These are phyloP conservation scores for Ptychoptera contaminata DNA, from an alignment of 2,888 invertebrate species.

Conservation along the genomic window DNA sequence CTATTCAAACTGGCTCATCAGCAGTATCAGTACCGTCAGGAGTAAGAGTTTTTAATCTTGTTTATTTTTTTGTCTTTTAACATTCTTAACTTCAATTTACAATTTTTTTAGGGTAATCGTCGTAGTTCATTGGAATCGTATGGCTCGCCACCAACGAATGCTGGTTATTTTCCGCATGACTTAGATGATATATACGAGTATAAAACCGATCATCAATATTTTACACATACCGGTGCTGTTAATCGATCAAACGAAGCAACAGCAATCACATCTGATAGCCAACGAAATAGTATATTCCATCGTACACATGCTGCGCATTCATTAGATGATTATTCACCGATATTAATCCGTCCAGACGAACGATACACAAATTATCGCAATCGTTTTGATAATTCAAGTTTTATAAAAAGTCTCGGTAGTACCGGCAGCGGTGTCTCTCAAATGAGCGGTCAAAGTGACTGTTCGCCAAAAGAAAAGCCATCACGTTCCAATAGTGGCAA, in stretches of 20 bases:
- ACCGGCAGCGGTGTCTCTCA: slow-evolving; percentile 10
- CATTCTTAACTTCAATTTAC: too few species aligned
- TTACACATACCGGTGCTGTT: slow-evolving; percentile 26
- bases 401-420: slow-evolving; percentile 22
- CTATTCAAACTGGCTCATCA: too few species aligned
- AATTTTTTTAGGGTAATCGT: slow-evolving; percentile 21
- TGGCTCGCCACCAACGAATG: slow-evolving; percentile 19
- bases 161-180: slow-evolving; percentile 29
- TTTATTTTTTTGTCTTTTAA: background rate
- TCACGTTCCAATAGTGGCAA: slow-evolving; percentile 12
- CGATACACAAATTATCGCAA: slow-evolving; percentile 14
- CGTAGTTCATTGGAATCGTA: slow-evolving; percentile 19
- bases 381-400: slow-evolving; percentile 28
- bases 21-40: too few species aligned
- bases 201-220: slow-evolving; percentile 29
- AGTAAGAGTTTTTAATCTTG: too few species aligned
- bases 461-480: slow-evolving; percentile 8
- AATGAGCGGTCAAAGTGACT: slow-evolving; percentile 2
- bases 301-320: slow-evolving; percentile 24
- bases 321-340: slow-evolving; percentile 22
- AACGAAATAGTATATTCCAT: slow-evolving; percentile 20
- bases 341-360: background rate
- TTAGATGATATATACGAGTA: slow-evolving; percentile 30
- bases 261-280: slow-evolving; percentile 21
- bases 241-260: slow-evolving; percentile 21